Percentiles rank a stretch among this genome's conserved stretches.
Conservation (phyloP, 2,113 vertebrate genomes). For the Hipposideros armiger region DNA sequence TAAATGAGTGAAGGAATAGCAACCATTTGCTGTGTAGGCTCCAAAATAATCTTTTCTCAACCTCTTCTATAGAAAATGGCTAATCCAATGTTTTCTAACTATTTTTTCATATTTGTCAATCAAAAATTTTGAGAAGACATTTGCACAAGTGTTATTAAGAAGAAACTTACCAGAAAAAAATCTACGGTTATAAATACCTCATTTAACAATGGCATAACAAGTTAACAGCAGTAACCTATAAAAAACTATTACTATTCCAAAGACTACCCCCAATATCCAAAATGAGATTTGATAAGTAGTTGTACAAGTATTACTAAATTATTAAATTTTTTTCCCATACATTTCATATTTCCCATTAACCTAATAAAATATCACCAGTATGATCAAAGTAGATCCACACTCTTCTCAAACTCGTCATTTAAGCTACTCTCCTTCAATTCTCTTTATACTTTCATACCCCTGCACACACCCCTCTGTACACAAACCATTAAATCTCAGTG, state of each 20-base stretch:
- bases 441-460: background rate
- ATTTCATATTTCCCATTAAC: background rate
- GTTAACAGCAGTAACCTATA: background rate
- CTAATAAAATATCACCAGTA: background rate
- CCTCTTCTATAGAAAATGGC: background rate
- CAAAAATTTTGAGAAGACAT: background rate
- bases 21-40: slow-evolving; percentile 2
- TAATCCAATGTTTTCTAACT: background rate
- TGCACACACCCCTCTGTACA: background rate
- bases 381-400: background rate
- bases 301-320: background rate
- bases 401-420: background rate
- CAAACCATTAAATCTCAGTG: background rate
- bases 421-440: background rate
- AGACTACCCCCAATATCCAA: background rate
- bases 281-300: background rate
- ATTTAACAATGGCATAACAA: slow-evolving; percentile 18
- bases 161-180: background rate
- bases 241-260: slow-evolving; percentile 4
- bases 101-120: slow-evolving; percentile 11
- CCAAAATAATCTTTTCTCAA: background rate
- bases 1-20: background rate
- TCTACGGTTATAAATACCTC: background rate
- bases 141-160: background rate
- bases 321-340: background rate